Evolutionary conservation across 2,888 invertebrate species (phyloP).

Genomic region (Callinectes sapidus): DNA sequence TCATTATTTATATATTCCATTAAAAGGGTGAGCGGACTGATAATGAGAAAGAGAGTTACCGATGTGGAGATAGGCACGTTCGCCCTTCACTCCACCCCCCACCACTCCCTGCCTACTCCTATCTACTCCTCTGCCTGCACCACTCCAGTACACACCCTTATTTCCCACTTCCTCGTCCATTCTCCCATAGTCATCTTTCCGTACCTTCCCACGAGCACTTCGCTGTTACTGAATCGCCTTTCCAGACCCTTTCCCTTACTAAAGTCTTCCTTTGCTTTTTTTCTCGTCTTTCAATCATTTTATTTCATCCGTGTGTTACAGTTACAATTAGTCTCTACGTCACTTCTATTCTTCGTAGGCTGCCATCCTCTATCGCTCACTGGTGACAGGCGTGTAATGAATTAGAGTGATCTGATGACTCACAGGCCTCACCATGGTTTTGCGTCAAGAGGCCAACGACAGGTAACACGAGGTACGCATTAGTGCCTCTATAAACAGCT

Average conservation of each 20-base stretch:
- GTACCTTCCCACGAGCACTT: background rate
- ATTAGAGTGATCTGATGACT: too few species aligned
- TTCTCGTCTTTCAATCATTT: background rate
- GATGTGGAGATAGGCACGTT: constrained; percentile 14
- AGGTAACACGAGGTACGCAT: background rate
- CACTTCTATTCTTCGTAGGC: too few species aligned
- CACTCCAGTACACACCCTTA: background rate
- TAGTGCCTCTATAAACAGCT: background rate
- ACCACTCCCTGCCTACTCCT: background rate
- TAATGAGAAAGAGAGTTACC: constrained; percentile 11
- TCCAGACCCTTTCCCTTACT: background rate
- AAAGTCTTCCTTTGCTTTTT: background rate
- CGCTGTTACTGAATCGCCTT: background rate
- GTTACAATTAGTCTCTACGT: too few species aligned
- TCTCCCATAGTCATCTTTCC: background rate
- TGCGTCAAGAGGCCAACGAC: background rate
- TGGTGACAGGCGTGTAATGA: too few species aligned
- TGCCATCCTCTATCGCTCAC: too few species aligned
- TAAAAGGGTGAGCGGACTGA: constrained; percentile 21
- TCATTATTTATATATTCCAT: constrained; percentile 2
- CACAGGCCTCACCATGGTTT: background rate
- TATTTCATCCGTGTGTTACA: background rate
- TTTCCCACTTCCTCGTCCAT: background rate
- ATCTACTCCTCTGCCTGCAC: background rate
- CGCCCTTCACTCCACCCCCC: background rate